phyloP scores from a whole-genome alignment of 2,113 vertebrate genomes.

The Galemys pyrenaicus region DNA sequence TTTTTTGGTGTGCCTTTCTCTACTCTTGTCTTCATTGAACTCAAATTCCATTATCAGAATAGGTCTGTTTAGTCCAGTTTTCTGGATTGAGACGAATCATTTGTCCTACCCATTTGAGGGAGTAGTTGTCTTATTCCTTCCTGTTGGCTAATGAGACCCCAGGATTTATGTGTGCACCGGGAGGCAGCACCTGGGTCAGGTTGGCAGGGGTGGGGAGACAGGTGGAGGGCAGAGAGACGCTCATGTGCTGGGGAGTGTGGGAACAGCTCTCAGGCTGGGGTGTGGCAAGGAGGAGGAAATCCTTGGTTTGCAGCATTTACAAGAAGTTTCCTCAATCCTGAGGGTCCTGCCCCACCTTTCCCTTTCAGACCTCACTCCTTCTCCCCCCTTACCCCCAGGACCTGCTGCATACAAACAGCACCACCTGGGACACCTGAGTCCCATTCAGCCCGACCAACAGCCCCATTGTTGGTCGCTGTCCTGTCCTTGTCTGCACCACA shows the following conservation, averaged over 20 bases:
- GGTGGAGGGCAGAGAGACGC: not conserved
- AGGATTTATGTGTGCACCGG: not conserved
- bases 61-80: not conserved
- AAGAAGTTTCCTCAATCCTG: not conserved
- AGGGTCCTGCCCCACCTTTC: not conserved
- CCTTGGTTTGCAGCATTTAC: not conserved
- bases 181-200: not conserved
- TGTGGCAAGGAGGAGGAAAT: not conserved
- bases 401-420: not conserved
- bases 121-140: not conserved
- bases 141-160: not conserved
- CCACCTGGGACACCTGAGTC: not conserved
- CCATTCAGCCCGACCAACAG: too few species aligned
- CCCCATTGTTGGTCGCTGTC: too few species aligned
- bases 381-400: not conserved
- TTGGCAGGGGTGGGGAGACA: not conserved
- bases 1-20: not conserved
- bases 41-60: not conserved
- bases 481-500: too few species aligned
- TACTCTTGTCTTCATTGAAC: not conserved
- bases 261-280: not conserved
- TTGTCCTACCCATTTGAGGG: not conserved
- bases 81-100: not conserved
- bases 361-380: not conserved
- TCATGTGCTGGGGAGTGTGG: fast-evolving